A percentile compares a stretch with the other conserved stretches of the same genome.
phyloP scores from a whole-genome alignment of 2,113 vertebrate genomes.

The Patagioenas fasciata region DNA sequence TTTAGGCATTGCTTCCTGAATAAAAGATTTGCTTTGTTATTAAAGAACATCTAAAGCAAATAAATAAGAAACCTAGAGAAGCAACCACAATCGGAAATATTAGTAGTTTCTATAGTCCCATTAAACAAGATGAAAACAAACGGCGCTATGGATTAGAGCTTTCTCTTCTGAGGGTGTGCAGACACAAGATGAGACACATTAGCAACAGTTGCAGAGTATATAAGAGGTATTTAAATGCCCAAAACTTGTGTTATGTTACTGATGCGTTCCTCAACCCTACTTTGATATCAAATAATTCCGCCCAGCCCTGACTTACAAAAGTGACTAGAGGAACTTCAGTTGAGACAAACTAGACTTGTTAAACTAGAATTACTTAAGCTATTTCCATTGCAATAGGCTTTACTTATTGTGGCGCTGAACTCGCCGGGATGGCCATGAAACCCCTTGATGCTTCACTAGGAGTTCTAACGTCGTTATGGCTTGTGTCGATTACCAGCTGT shows the following conservation, averaged over 20 bases:
- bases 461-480: background rate
- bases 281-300: background rate
- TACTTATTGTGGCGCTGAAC: background rate
- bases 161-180: background rate
- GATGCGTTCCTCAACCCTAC: background rate
- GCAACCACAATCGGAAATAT: background rate
- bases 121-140: slow-evolving; percentile 8
- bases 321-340: background rate
- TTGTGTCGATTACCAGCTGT: background rate
- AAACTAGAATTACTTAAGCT: background rate
- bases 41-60: background rate
- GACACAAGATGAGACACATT: background rate
- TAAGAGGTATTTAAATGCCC: background rate
- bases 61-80: background rate
- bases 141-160: background rate
- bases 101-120: background rate
- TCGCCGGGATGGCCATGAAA: background rate
- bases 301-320: background rate
- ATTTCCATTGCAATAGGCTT: background rate
- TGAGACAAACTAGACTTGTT: background rate
- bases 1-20: background rate
- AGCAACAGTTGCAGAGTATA: background rate
- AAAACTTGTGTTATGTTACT: background rate
- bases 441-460: background rate
- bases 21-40: background rate